phyloP scores from a whole-genome alignment of 2,797 vertebrate genomes.

The Chelon labrosus region DNA sequence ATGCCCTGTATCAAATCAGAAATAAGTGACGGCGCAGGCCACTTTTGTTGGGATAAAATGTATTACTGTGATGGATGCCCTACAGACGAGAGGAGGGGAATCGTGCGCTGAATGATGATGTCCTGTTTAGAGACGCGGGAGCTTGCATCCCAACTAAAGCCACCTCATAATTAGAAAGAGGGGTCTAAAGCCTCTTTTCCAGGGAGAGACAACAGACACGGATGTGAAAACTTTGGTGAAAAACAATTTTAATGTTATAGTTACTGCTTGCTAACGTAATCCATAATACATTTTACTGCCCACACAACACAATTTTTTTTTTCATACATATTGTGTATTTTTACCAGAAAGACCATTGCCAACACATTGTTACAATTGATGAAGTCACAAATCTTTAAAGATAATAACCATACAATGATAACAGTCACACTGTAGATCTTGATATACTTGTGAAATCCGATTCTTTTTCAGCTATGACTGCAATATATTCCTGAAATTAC shows the following conservation, averaged over 20 bases:
- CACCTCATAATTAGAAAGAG: slow-evolving; percentile 55
- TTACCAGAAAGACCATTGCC: background rate
- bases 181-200: slow-evolving; percentile 25
- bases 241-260: background rate
- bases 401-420: background rate
- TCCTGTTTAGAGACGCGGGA: slow-evolving; percentile 60
- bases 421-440: background rate
- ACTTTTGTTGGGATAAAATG: slow-evolving; percentile 64
- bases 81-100: slow-evolving; percentile 29
- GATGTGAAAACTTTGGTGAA: slow-evolving; percentile 11
- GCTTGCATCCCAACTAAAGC: slow-evolving; percentile 51
- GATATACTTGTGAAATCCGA: background rate
- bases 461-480: too few species aligned
- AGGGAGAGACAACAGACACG: slow-evolving; percentile 9
- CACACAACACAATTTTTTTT: background rate
- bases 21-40: slow-evolving; percentile 45
- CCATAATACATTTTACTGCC: background rate
- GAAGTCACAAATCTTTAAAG: background rate
- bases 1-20: slow-evolving; percentile 40
- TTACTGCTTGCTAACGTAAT: background rate
- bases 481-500: too few species aligned
- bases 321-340: background rate
- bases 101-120: slow-evolving; percentile 73
- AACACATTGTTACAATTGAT: background rate
- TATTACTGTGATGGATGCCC: slow-evolving; percentile 66